These are phyloP conservation scores for Porites lutea DNA, from an alignment of 64 coral and sea anemone species.

Conservation along the genomic window DNA sequence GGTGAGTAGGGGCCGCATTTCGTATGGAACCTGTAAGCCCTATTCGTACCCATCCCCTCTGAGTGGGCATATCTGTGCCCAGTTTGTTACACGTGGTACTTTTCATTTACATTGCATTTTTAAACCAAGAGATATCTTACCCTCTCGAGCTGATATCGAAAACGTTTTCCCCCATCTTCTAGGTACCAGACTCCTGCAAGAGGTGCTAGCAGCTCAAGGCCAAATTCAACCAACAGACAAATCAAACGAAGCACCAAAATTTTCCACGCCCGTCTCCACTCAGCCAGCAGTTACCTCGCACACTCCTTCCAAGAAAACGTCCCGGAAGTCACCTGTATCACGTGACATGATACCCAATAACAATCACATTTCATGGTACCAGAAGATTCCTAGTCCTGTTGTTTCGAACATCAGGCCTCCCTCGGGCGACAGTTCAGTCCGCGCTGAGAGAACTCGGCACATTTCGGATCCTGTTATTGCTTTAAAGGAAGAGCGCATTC, in stretches of 20 bases:
- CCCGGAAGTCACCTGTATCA: slow-evolving; percentile 18
- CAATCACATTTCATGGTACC: slow-evolving; percentile 25
- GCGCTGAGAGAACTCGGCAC: background rate
- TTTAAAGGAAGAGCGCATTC: slow-evolving; percentile 26
- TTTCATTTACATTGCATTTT: too few species aligned
- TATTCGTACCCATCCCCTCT: too few species aligned
- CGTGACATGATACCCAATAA: slow-evolving; percentile 17
- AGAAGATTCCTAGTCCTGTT: background rate
- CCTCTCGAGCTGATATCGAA: too few species aligned
- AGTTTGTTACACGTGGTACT: too few species aligned
- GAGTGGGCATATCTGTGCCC: too few species aligned
- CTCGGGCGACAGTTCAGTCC: background rate
- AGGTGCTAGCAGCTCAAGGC: slow-evolving; percentile 46
- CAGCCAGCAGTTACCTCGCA: slow-evolving; percentile 9
- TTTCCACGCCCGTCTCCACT: slow-evolving; percentile 14
- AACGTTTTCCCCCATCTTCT: background rate
- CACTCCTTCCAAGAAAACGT: background rate
- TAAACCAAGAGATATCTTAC: too few species aligned
- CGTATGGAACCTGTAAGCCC: too few species aligned
- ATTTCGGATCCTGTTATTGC: background rate
- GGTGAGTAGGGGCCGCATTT: too few species aligned
- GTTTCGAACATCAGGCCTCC: background rate
- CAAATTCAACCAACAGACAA: slow-evolving; percentile 15
- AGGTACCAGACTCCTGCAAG: slow-evolving; percentile 47
- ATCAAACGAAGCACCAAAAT: background rate